Evolutionary conservation across 2,888 invertebrate species (phyloP).

Genomic region (Autographa gamma): DNA sequence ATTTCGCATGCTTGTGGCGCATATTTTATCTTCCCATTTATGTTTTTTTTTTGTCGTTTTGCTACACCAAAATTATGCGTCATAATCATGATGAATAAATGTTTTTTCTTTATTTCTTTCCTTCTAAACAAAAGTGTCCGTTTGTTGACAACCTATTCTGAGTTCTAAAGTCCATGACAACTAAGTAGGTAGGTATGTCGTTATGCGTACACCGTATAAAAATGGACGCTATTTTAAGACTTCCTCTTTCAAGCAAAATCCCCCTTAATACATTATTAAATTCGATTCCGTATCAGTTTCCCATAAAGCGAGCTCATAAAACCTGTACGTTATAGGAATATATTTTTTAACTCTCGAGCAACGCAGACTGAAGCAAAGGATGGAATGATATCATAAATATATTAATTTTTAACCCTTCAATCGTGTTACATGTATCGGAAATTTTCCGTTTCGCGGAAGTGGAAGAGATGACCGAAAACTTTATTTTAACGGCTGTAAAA

Average conservation of each 20-base stretch:
- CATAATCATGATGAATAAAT: too few relatives aligned
- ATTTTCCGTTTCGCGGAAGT: not conserved
- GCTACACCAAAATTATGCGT: too few relatives aligned
- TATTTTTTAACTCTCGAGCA: not conserved
- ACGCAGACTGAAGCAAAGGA: constrained; percentile 1
- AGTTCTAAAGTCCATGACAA: too few relatives aligned
- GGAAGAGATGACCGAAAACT: not conserved
- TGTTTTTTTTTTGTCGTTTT: too few relatives aligned
- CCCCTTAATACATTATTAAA: constrained; percentile 8
- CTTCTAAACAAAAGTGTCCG: too few relatives aligned
- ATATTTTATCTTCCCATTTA: too few relatives aligned
- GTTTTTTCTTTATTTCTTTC: too few relatives aligned
- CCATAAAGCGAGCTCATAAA: constrained; percentile 5
- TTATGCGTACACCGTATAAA: too few relatives aligned
- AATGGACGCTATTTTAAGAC: not conserved
- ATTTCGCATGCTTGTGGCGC: too few relatives aligned
- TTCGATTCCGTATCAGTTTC: constrained; percentile 2
- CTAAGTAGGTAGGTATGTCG: too few relatives aligned
- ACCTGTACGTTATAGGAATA: constrained; percentile 6
- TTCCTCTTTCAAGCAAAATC: not conserved
- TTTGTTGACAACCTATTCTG: too few relatives aligned
- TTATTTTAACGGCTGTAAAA: too few relatives aligned
- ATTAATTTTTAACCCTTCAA: constrained; percentile 1
- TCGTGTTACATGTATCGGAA: not conserved
- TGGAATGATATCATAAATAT: not conserved